Base-by-base conservation (phyloP, 2,113 vertebrate genomes). In the Rhodinocichla rosea region DNA sequence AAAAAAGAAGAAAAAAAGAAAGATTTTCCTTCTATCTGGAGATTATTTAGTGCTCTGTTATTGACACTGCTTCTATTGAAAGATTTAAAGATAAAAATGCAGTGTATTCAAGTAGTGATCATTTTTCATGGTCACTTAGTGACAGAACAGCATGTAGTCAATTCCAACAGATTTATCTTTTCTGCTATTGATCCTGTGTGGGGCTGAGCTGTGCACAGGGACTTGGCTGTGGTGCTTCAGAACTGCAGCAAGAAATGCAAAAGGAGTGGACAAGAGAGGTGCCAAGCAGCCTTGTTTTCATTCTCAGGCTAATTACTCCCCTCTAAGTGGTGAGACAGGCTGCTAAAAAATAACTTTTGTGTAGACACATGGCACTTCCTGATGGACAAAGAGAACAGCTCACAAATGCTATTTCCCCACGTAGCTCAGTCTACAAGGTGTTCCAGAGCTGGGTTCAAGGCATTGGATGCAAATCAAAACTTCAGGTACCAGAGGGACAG, bases 91-190 rank as follows among this genome's bases (percentile, higher is more conserved):
- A 98, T 98, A 96, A 97, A 98, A 97, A 97, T 89, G 95, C 97
- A 94, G 88, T 83, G 96, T 92, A 97, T 98, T 98, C 96, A 93
- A 97, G 96, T 53, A 85, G 95, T 19, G 83, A 94, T 95, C 97
- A 92, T 98, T 98, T 98, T 97, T 98, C 98, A 98, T 94, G 57
- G 90, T 97, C 97, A 96, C 94, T 98, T 97, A 97, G 96, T 97
- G 98, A 97, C 98, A 97, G 97, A 67, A 84, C 95, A 96, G 91
- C 92, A 97, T 80, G 93, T 87, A 98, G 97, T 97, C 98, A 94
- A 96, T 96, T 95, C 94, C 94, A 92, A 91, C 96, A 97, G 96
- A 98, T 98, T 97, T 98, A 97, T 98, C 97, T 98, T 97, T 92
- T 82, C 92, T 95, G 88, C 74, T 98, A 98, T 98, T 69, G 98